Evolutionary conservation across 2,888 invertebrate genomes (phyloP), one percentile per base, ranked within the genome.

Genomic region (Parapristionchus giblindavisi): DNA sequence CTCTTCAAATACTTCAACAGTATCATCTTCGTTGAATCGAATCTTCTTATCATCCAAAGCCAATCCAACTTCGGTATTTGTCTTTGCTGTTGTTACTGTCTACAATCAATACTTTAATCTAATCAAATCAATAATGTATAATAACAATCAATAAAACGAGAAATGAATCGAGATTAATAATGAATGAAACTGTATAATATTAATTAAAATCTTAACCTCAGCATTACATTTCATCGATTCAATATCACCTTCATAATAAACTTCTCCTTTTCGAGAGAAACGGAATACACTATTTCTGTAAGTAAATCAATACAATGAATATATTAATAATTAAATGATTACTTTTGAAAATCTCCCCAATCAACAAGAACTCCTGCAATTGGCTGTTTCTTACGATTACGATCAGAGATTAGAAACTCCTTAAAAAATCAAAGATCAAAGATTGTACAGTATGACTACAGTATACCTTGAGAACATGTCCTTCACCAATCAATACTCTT

Each of bases 1-100:
- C 92, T 93, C 75, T 92, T 93, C 8, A 93, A 94, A 89, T 93
- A 94, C 89, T 93, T 93, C 86, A 91, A 92, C 75, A 92, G 93
- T 87, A 93, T 93, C 89, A 92, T 92, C 87, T 93, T 94, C 89
- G 65, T 86, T 83, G 80, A 85, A 87, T 24, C 85, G 80, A 38
- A 87, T 80, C 48, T 77, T 78, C 52, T 83, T 82, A 75, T 82
- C 78, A 11, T 75, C 73, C 5, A 83, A 60, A 1, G 80, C 80
- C 3, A 83, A 56, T 36, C 82, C 82, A 17, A 81, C 81, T 74
- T 81, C 83, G 3, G 81, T 81, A 65, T 83, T 83, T 29, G 83
- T 83, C 60, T 81, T 80, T 3, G 81, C 80, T 40, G 71, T 77
- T 17, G 77, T 56, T n/a, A 83, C 81, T 21, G 79, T 79, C 43